Evolutionary conservation across 2,113 vertebrate genomes (phyloP).

Genomic region (Aplodontia rufa): DNA sequence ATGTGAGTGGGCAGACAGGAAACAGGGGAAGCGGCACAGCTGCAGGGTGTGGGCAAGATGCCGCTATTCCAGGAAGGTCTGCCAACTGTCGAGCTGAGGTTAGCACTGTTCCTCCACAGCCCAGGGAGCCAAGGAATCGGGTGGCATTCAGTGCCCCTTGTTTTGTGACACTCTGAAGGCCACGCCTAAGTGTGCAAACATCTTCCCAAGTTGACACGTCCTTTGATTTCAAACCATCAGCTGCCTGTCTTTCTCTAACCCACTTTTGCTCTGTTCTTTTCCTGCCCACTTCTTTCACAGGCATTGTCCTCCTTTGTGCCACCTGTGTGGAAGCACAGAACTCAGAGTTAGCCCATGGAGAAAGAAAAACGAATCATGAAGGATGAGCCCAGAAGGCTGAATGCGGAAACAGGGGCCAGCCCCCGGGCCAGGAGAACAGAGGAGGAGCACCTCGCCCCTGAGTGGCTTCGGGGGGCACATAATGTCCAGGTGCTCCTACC

Average conservation of each 20-base stretch:
- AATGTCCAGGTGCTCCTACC: rapidly evolving
- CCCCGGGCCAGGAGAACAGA: rapidly evolving
- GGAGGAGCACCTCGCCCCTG: rapidly evolving
- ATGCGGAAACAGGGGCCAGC: rapidly evolving
- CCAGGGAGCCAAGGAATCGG: neutral
- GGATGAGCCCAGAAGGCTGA: neutral
- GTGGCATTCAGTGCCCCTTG: rapidly evolving
- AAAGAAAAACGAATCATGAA: neutral
- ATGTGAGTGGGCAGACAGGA: slow-evolving; percentile 55
- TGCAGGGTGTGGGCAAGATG: neutral
- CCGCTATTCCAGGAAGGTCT: slow-evolving; percentile 15
- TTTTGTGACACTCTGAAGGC: neutral
- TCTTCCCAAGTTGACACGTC: neutral
- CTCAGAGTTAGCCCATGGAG: neutral
- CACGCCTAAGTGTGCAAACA: neutral
- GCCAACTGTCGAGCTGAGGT: neutral
- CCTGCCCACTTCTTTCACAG: neutral
- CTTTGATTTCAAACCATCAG: neutral
- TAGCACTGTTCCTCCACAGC: neutral
- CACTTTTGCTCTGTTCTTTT: neutral
- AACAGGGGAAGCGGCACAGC: neutral
- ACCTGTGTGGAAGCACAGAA: rapidly evolving
- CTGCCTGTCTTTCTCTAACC: neutral
- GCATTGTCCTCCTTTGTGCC: rapidly evolving
- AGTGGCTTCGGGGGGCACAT: neutral